Conservation (phyloP, 2,113 vertebrate species). For the Empidonax traillii region DNA sequence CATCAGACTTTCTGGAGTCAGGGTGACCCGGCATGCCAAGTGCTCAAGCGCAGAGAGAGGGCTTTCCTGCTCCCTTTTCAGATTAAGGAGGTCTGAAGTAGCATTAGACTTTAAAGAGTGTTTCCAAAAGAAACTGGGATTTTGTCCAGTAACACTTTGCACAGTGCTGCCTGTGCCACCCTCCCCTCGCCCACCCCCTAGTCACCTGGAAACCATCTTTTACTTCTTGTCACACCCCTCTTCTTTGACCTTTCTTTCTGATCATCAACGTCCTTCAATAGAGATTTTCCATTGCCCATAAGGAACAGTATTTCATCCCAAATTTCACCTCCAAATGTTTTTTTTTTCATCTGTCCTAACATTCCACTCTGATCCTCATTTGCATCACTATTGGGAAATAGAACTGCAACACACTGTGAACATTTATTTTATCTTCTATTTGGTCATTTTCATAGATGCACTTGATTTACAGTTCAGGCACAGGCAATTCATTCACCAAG, state of each 20-base stretch:
- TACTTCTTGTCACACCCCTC: background rate
- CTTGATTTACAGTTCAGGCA: background rate
- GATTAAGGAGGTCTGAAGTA: background rate
- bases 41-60: background rate
- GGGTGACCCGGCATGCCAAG: background rate
- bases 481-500: background rate
- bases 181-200: background rate
- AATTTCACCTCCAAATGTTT: background rate
- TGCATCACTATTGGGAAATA: background rate
- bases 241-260: background rate
- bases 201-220: background rate
- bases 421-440: background rate
- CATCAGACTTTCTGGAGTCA: background rate
- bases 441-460: background rate
- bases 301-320: background rate
- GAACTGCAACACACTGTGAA: background rate
- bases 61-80: background rate
- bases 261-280: background rate
- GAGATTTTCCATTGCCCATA: background rate
- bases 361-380: background rate
- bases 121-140: background rate
- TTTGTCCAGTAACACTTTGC: background rate
- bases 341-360: background rate
- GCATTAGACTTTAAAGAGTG: background rate
- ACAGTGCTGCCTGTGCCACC: background rate